Evolutionary conservation across 2,797 vertebrate species (phyloP).

Genomic region (Pseudochirops cupreus): DNA sequence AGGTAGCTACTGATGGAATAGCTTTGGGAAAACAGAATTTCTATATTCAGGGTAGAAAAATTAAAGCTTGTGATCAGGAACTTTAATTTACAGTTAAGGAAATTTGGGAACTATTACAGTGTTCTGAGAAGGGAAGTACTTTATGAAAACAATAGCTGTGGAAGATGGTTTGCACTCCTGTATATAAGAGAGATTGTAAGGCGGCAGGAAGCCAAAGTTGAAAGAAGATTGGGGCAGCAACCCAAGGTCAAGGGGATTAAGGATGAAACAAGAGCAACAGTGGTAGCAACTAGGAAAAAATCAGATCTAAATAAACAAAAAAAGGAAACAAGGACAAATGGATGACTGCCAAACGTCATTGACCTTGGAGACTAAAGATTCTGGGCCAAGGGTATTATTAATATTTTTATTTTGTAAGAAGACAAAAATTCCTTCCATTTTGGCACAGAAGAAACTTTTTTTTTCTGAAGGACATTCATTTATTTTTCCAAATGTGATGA

Average conservation of each 20-base stretch:
- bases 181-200: background rate
- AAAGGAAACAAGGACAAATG: background rate
- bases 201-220: conserved; percentile 15
- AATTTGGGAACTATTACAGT: background rate
- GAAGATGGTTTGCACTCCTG: background rate
- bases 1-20: background rate
- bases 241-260: background rate
- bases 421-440: conserved; percentile 4
- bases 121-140: conserved; percentile 3
- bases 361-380: background rate
- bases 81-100: conserved; percentile 2
- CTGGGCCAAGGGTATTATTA: background rate
- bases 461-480: conserved; percentile 8
- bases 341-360: background rate
- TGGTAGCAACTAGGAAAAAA: background rate
- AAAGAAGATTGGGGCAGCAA: background rate
- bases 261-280: background rate
- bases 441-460: background rate
- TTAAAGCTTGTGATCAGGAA: background rate
- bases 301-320: background rate
- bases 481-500: conserved; percentile 19
- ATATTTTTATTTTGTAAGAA: background rate
- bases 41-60: background rate
- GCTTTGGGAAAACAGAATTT: background rate
- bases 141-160: background rate